phyloP scores from a whole-genome alignment of 2,113 vertebrate species.

The Sciurus niger region DNA sequence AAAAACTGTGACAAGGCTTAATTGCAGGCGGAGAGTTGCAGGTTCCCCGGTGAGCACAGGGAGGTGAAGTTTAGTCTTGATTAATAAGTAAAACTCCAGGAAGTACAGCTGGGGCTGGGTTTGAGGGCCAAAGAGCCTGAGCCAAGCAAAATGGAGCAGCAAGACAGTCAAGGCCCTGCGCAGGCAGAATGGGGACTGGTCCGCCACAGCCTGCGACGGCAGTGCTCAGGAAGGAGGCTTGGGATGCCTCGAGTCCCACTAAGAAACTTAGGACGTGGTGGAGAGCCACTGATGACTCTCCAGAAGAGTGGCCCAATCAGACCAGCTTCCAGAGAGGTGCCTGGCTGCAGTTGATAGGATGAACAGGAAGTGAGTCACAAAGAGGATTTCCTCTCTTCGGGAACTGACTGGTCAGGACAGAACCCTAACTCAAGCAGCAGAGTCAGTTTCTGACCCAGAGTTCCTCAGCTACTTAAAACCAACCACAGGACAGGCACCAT shows the following conservation, averaged over 20 bases:
- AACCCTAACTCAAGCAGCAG: neutral
- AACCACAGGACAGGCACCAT: no score
- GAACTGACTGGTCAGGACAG: neutral
- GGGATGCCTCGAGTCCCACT: neutral
- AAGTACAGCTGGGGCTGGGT: neutral
- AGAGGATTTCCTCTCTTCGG: neutral
- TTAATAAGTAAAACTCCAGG: neutral
- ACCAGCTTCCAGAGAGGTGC: neutral
- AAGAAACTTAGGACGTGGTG: neutral
- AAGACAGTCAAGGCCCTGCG: neutral
- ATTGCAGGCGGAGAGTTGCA: neutral
- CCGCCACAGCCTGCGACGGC: neutral
- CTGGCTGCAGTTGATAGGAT: neutral
- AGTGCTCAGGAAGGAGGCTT: neutral
- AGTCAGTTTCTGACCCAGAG: neutral
- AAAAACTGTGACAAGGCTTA: neutral
- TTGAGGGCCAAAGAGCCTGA: neutral
- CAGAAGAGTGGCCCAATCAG: neutral
- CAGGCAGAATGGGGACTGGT: accelerated
- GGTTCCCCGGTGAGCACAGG: neutral
- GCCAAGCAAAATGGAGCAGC: neutral
- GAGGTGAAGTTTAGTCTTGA: neutral
- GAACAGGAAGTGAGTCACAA: neutral
- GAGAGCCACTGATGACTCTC: neutral
- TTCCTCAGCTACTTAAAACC: neutral